Conservation (phyloP, 2,797 vertebrate species). For the Molossus molossus region DNA sequence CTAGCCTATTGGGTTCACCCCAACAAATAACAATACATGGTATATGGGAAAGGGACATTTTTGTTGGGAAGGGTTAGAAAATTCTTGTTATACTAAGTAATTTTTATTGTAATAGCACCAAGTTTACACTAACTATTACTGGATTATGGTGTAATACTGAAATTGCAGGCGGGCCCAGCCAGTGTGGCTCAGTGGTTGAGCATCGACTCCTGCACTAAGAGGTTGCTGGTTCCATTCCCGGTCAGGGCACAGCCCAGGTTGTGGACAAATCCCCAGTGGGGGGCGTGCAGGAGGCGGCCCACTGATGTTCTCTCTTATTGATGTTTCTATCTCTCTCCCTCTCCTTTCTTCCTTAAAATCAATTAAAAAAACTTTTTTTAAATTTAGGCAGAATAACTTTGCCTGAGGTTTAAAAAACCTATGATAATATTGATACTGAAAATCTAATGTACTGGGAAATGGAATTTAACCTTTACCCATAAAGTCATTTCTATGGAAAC, state of each 20-base stretch:
- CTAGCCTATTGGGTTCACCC: neutral
- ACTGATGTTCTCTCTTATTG: no score
- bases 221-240: no score
- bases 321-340: no score
- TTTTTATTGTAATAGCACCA: neutral
- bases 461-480: no score
- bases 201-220: no score
- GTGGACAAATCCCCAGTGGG: no score
- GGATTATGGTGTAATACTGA: neutral
- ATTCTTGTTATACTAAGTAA: neutral
- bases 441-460: neutral
- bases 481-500: neutral
- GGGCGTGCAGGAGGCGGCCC: no score
- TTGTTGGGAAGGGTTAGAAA: neutral
- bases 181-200: no score
- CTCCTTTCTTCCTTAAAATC: no score
- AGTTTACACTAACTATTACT: neutral
- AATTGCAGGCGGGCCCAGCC: neutral
- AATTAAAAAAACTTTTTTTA: no score
- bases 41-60: neutral
- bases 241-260: no score
- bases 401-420: neutral
- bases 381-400: neutral
- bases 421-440: neutral
- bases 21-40: neutral